These are phyloP conservation scores for Cathartes aura DNA, from an alignment of 2,113 vertebrate species.

Conservation along the genomic window DNA sequence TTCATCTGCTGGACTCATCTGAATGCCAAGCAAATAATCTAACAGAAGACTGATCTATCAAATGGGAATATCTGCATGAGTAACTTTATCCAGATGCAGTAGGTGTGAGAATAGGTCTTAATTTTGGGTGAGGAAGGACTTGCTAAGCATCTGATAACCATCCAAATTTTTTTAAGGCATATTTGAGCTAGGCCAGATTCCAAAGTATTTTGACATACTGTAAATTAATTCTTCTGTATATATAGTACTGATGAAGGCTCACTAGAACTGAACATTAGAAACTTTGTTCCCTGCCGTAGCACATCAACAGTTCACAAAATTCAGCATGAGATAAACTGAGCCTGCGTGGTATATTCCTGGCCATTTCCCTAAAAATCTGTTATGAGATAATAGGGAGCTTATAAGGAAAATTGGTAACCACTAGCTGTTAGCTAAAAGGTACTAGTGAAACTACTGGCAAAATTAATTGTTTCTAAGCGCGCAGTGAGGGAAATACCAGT, in stretches of 20 bases:
- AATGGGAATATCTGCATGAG: neutral
- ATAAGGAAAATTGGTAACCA: rapidly evolving
- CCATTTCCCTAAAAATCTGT: neutral
- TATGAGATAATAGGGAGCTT: neutral
- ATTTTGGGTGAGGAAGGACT: neutral
- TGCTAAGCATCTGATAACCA: neutral
- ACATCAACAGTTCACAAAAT: rapidly evolving
- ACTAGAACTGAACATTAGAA: neutral
- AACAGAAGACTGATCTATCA: neutral
- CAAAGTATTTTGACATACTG: neutral
- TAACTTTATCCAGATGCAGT: neutral
- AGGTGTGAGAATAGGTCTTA: neutral
- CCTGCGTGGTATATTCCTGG: rapidly evolving
- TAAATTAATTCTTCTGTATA: neutral
- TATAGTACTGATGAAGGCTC: neutral
- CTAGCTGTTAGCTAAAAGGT: neutral
- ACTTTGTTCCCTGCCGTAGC: neutral
- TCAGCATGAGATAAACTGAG: neutral
- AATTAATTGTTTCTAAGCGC: neutral
- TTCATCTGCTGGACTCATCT: neutral
- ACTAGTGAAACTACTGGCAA: neutral
- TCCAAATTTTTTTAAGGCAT: neutral
- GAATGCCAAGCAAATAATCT: neutral
- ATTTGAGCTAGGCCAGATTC: neutral
- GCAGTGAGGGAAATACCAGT: neutral